Percentiles rank a stretch among this genome's conserved stretches.
These are phyloP conservation scores for Achroia grisella DNA, from an alignment of 1,140 invertebrate species.

Conservation along the genomic window DNA sequence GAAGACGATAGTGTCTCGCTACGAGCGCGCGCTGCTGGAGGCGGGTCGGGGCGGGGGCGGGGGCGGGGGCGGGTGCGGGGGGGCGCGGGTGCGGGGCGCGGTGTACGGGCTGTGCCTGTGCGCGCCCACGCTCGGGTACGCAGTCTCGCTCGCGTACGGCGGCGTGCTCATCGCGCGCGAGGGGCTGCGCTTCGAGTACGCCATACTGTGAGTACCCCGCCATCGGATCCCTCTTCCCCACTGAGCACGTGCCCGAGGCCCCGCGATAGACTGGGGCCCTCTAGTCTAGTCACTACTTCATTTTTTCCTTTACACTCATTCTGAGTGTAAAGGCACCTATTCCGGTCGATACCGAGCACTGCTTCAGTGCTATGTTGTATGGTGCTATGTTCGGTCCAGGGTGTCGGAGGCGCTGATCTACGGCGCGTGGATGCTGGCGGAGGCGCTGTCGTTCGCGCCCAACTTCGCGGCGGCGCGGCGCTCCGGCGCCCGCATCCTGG, in stretches of 20 bases:
- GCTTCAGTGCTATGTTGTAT: too few relatives aligned
- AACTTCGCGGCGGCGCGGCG: conserved; percentile 89
- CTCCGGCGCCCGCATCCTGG: conserved; percentile 83
- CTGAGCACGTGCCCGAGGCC: too few relatives aligned
- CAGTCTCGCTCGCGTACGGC: conserved; percentile 82
- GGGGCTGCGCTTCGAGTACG: conserved; percentile 78
- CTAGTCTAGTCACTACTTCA: too few relatives aligned
- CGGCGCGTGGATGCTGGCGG: conserved; percentile 91
- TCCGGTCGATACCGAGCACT: too few relatives aligned
- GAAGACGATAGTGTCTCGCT: conserved; percentile 71
- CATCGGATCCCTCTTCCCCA: too few relatives aligned
- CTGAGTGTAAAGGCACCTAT: too few relatives aligned
- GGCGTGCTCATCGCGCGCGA: conserved; percentile 80
- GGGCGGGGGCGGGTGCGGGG: conserved; percentile 49
- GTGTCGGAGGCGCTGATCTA: conserved; percentile 90
- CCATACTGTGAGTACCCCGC: conserved; percentile 78
- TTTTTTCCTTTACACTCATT: too few relatives aligned
- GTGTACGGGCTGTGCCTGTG: conserved; percentile 82
- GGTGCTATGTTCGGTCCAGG: conserved; percentile 55
- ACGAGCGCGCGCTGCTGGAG: conserved; percentile 67
- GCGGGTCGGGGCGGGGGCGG: conserved; percentile 69
- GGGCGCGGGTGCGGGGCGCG: conserved; percentile 77
- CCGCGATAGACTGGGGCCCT: too few relatives aligned
- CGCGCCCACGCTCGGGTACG: conserved; percentile 84
- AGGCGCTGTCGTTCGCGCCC: conserved; percentile 88